Evolutionary conservation across 2,113 vertebrate species (phyloP).

Genomic region (Struthidea cinerea): DNA sequence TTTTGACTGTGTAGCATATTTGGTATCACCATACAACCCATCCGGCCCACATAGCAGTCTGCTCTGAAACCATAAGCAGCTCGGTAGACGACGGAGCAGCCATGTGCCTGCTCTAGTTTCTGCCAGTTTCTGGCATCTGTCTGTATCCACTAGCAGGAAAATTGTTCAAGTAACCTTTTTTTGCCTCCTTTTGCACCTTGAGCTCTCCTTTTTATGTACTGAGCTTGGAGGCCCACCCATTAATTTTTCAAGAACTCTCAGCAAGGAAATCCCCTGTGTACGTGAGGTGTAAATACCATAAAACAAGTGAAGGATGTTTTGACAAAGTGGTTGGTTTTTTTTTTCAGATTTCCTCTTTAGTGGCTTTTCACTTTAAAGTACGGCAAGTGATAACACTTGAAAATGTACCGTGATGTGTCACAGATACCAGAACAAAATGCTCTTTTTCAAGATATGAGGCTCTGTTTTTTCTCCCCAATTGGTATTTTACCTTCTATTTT

Average conservation of each 20-base stretch:
- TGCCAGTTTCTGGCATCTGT: background rate
- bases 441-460: background rate
- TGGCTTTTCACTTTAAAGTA: constrained; percentile 7
- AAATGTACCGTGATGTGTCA: background rate
- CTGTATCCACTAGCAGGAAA: background rate
- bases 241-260: background rate
- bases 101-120: background rate
- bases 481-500: background rate
- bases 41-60: background rate
- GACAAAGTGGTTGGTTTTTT: background rate
- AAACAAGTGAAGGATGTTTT: background rate
- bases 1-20: background rate
- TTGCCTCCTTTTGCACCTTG: background rate
- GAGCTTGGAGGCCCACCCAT: background rate
- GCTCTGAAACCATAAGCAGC: background rate
- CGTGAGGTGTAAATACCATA: background rate
- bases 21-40: background rate
- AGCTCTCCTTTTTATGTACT: background rate
- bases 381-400: background rate
- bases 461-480: accelerated
- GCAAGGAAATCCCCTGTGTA: background rate
- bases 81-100: background rate
- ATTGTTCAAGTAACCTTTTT: background rate
- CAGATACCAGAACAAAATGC: background rate
- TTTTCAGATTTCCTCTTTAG: background rate